Conservation (phyloP, 2,113 vertebrate genomes). For the Oncorhynchus masou region DNA sequence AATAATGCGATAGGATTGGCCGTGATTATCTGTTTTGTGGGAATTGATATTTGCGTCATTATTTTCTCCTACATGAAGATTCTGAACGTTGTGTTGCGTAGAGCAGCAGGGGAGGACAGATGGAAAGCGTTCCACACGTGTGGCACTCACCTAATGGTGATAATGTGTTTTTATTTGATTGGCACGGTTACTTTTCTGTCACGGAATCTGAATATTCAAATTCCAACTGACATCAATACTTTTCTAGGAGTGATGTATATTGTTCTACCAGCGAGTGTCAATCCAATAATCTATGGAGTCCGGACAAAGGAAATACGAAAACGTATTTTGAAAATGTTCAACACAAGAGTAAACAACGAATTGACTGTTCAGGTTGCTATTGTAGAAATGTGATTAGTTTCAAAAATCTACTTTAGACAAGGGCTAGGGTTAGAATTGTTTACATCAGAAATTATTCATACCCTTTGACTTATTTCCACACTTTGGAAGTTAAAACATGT, state of each 20-base stretch:
- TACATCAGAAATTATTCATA: no score
- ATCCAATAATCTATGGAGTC: slow-evolving; percentile 77
- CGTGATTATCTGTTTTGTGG: slow-evolving; percentile 73
- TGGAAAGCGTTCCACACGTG: slow-evolving; percentile 80
- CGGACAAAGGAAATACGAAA: slow-evolving; percentile 75
- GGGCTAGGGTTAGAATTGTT: no score
- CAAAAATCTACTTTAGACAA: background rate
- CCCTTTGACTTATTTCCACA: no score
- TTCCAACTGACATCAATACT: slow-evolving; percentile 71
- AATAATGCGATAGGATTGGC: slow-evolving; percentile 57
- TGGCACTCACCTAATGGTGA: slow-evolving; percentile 75
- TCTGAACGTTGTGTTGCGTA: slow-evolving; percentile 50
- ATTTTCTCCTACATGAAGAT: slow-evolving; percentile 73
- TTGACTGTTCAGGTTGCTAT: slow-evolving; percentile 26
- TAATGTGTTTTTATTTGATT: slow-evolving; percentile 74
- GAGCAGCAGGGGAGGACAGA: slow-evolving; percentile 48
- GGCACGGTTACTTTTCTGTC: slow-evolving; percentile 74
- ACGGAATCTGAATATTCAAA: slow-evolving; percentile 58
- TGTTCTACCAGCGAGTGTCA: slow-evolving; percentile 72
- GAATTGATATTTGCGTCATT: slow-evolving; percentile 71
- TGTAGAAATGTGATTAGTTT: slow-evolving; percentile 15
- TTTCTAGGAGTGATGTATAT: slow-evolving; percentile 74
- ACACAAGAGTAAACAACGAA: slow-evolving; percentile 25
- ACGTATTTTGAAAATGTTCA: slow-evolving; percentile 52
- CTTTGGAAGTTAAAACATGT: no score